Evolutionary conservation across 2,113 vertebrate species (phyloP), one percentile per base, ranked within the genome.

Genomic region (Spermophilus dauricus): DNA sequence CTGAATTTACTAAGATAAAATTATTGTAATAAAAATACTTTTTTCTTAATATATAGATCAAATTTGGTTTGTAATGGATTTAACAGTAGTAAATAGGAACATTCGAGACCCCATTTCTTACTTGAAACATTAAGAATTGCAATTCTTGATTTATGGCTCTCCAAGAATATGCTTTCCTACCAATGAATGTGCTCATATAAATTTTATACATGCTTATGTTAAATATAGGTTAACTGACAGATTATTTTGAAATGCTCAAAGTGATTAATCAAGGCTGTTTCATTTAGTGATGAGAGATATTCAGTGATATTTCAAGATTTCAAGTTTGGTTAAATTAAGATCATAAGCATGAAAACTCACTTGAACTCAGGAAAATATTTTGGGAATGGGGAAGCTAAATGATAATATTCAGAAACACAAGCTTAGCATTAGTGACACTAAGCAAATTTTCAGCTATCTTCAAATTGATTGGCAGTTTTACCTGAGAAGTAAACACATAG

Each of bases 171-270:
- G 32, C 51, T 92, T 90, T 83, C 42, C 61, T 73, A 77, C 91
- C 87, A 97, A 96, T 95, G 51, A 96, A 95, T 75, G 45, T 12
- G 70, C 86, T 95, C 56, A 95, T 97, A 89, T 75, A 95, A 96
- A 97, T 92, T 97, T 97, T 96, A 96, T 42, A 89, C 70, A 93
- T 92, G 91, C 80, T 89, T 98, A 93, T 93, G 96, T 96, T 97
- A 97, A 98, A 97, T 97, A 97, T 93, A 97, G 81, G 67, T 80
- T 94, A 96, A 97, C 92, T 97, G 96, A 89, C 39, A 81, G 96
- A 96, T 95, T 97, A 94, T 97, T 97, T 97, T 95, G 72, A 97
- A 97, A 97, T 86, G n/a, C 53, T 97, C 61, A 83, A 42, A 95
- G 95, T 93, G 83, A 97, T 97, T 98, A 97, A 93, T 96, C 82